phyloP scores from a whole-genome alignment of 2,888 invertebrate species.

The Zygaena filipendulae region DNA sequence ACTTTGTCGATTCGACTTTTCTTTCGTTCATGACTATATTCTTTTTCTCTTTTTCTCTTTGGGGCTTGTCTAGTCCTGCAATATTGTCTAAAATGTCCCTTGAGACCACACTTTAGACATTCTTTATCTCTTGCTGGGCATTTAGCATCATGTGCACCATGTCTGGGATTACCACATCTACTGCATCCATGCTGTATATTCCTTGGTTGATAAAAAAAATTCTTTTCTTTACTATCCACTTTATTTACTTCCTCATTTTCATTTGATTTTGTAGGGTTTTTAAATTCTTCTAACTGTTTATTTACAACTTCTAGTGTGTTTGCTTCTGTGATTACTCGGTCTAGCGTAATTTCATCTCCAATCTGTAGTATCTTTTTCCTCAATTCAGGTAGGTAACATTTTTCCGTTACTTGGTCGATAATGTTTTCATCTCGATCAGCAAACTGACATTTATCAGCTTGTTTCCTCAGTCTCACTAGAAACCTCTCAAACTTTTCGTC shows the following conservation, averaged over 20 bases:
- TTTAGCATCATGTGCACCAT: slow-evolving; percentile 2
- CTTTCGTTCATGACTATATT: too few relatives aligned
- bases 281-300: slow-evolving; percentile 12
- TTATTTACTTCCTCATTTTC: slow-evolving; percentile 1
- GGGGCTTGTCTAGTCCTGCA: too few relatives aligned
- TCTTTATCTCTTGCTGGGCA: slow-evolving; percentile 14
- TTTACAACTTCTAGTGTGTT: slow-evolving; percentile 16
- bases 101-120: slow-evolving; percentile 12
- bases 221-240: neutral
- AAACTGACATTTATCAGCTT: slow-evolving; percentile 19
- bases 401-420: slow-evolving; percentile 19
- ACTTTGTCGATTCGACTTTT: too few relatives aligned
- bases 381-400: slow-evolving; percentile 11
- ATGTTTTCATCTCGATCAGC: slow-evolving; percentile 12
- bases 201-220: neutral
- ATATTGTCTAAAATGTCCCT: too few relatives aligned
- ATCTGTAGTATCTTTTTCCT: slow-evolving; percentile 14
- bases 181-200: neutral
- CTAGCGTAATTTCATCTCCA: slow-evolving; percentile 13
- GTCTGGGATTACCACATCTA: slow-evolving; percentile 8
- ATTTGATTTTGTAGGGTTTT: slow-evolving; percentile 5
- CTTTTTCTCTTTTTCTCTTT: too few relatives aligned
- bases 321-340: slow-evolving; percentile 12
- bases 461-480: slow-evolving; percentile 13
- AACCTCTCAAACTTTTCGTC: slow-evolving; percentile 19